A percentile compares a stretch with the other conserved stretches of the same genome.
phyloP scores from a whole-genome alignment of 2,888 invertebrate species.

The Eumacrocentrus americanus region DNA sequence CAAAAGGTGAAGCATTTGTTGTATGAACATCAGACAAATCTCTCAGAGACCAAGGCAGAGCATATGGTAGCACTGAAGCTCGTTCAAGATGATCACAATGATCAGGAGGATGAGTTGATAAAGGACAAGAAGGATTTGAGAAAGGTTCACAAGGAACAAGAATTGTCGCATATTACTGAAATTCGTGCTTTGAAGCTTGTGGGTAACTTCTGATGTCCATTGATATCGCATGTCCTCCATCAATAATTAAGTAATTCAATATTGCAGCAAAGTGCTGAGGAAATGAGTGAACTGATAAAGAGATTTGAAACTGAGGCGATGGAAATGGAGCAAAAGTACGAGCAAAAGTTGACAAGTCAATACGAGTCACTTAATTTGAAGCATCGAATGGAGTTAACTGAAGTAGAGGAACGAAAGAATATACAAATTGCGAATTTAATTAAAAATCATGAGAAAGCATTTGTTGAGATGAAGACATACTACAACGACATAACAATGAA shows the following conservation, averaged over 20 bases:
- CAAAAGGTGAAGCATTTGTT: constrained; percentile 93
- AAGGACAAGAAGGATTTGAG: constrained; percentile 76
- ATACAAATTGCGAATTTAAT: constrained; percentile 82
- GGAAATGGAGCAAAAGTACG: constrained; percentile 74
- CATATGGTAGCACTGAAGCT: constrained; percentile 80
- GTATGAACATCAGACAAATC: constrained; percentile 87
- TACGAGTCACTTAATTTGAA: constrained; percentile 75
- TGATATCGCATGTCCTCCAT: background rate
- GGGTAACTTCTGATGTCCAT: constrained; percentile 41
- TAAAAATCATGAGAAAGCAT: constrained; percentile 81
- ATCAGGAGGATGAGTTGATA: constrained; percentile 77
- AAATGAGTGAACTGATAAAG: constrained; percentile 66
- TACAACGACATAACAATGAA: constrained; percentile 94
- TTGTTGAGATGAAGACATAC: constrained; percentile 90
- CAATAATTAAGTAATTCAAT: background rate
- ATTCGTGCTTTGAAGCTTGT: constrained; percentile 74
- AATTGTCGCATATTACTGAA: constrained; percentile 74
- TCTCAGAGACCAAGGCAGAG: constrained; percentile 85
- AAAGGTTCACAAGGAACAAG: constrained; percentile 72
- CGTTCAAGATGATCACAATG: constrained; percentile 81
- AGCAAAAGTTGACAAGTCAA: constrained; percentile 75
- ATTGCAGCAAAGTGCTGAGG: constrained; percentile 55
- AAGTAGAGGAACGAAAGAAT: constrained; percentile 91
- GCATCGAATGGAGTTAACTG: constrained; percentile 82
- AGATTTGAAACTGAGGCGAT: constrained; percentile 72